These are phyloP conservation scores for Leptinotarsa haldemani DNA, from an alignment of 2,888 invertebrate genomes.

Conservation along the genomic window DNA sequence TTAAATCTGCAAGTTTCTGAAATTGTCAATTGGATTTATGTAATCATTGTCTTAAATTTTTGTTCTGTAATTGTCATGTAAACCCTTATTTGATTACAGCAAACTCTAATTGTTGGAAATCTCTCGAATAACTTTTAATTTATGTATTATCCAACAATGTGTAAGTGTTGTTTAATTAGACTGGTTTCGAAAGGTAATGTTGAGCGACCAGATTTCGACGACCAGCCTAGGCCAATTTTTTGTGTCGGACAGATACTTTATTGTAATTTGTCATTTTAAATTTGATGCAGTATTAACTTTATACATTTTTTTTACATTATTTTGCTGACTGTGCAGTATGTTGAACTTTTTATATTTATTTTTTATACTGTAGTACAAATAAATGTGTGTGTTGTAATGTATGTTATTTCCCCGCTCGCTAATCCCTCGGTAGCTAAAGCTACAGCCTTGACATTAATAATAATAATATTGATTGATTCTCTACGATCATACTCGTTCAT, in stretches of 20 bases:
- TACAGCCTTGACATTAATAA: neutral
- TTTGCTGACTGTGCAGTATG: slow-evolving; percentile 33
- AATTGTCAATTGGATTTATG: no score
- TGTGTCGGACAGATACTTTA: neutral
- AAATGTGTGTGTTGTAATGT: slow-evolving; percentile 29
- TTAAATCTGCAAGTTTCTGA: no score
- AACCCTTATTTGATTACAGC: no score
- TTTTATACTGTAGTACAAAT: slow-evolving; percentile 38
- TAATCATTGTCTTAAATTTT: no score
- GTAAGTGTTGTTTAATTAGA: neutral
- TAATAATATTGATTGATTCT: no score
- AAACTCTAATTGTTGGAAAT: no score
- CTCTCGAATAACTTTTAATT: no score
- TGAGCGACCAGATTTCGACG: neutral
- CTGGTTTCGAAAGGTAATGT: neutral
- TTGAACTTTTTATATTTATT: slow-evolving; percentile 45
- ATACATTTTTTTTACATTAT: slow-evolving; percentile 35
- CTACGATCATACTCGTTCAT: no score
- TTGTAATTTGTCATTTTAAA: slow-evolving; percentile 23
- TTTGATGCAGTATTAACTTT: slow-evolving; percentile 47
- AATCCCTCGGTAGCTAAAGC: neutral
- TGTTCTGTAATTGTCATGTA: no score
- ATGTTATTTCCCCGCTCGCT: neutral
- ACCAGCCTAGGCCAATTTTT: slow-evolving; percentile 7
- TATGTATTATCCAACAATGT: no score